These are phyloP conservation scores for Danio aesculapii DNA, from an alignment of 2,797 vertebrate genomes.

Conservation along the genomic window DNA sequence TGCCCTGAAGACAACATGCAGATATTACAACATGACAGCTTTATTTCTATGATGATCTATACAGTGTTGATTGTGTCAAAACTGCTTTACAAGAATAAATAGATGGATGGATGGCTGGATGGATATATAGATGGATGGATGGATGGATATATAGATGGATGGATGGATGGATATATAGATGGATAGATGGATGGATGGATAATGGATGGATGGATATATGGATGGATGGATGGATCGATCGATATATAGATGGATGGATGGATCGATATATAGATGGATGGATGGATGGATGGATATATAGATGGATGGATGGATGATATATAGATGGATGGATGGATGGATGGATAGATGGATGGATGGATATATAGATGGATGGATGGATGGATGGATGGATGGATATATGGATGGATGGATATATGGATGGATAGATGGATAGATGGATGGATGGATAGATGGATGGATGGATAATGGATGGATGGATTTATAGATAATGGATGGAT, in stretches of 20 bases:
- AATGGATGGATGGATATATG: background rate
- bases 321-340: too few relatives aligned
- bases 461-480: background rate
- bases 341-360: background rate
- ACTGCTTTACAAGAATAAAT: background rate
- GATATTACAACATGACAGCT: background rate
- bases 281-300: background rate
- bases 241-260: too few relatives aligned
- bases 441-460: too few relatives aligned
- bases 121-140: background rate
- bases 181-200: background rate
- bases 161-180: background rate
- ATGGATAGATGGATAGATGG: too few relatives aligned
- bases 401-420: too few relatives aligned
- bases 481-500: background rate
- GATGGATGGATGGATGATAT: too few relatives aligned
- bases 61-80: too few relatives aligned
- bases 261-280: too few relatives aligned
- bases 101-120: background rate
- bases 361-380: too few relatives aligned
- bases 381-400: too few relatives aligned
- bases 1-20: conserved; percentile 78
- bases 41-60: background rate
- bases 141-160: background rate
- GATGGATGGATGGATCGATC: background rate